Evolutionary conservation across 2,113 vertebrate species (phyloP), one percentile per base, ranked within the genome.

Genomic region (Phoenicopterus ruber): DNA sequence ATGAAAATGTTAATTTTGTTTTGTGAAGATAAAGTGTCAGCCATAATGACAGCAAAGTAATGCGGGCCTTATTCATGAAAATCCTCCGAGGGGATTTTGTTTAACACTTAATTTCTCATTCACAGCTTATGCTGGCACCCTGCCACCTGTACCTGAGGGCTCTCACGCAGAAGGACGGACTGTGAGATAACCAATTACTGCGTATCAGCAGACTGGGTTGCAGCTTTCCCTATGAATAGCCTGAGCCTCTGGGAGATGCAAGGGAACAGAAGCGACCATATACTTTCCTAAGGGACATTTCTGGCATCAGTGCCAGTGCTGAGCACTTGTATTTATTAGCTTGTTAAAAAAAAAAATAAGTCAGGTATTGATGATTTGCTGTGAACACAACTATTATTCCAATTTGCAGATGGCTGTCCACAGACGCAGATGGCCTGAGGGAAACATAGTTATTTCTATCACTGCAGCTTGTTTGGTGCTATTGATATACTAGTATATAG

Each of bases 1-100:
- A 97, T 82, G 89, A 91, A 89, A 94, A 94, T 86, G 81, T 94
- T 96, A 87, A 96, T 96, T 95, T 93, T 74, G 91, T 94, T 95
- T 88, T 71, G 91, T 82, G 71, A 86, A 95, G 94, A 95, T 93
- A 83, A 92, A 89, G 84, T 83, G 94, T 93, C 84, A 94, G 84
- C 66, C 74, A 47, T 91, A 95, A 85, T 96, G 93, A 93, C 87
- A 96, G 89, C 42, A n/a, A 96, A 89, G 71, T 92, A 95, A 70
- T 63, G 71, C 17, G 21, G 86, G 78, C 62, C 79, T 95, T 88
- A 95, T 76, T 95, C 46, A 96, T 47, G 81, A 95, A 95, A 96
- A 91, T 47, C 26, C 89, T 89, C 67, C 2, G 1, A 88, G 38
- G 85, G 67, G 62, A 82, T 92, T 95, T 89, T 93, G 78, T 87